These are phyloP conservation scores for Disparrhopalites patrizii DNA, from an alignment of 2,888 invertebrate genomes.

Conservation along the genomic window DNA sequence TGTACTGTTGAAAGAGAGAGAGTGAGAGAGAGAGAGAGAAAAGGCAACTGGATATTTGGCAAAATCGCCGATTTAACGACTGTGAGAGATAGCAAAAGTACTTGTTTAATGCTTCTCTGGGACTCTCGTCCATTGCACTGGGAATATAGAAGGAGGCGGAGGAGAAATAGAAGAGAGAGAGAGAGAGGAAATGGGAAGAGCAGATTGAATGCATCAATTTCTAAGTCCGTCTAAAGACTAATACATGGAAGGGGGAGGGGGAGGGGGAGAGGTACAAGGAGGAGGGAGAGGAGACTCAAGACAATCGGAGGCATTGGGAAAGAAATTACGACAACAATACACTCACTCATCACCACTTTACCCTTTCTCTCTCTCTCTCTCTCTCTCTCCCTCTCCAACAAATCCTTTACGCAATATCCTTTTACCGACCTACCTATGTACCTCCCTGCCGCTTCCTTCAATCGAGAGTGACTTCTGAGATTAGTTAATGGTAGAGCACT, in stretches of 20 bases:
- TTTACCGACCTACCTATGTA: too few relatives aligned
- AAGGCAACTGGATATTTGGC: neutral
- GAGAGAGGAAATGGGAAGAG: neutral
- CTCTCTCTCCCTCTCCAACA: neutral
- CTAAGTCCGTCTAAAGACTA: too few relatives aligned
- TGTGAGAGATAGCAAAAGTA: neutral
- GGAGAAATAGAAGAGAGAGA: neutral
- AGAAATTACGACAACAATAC: constrained; percentile 4
- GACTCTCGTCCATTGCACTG: neutral
- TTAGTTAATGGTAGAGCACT: constrained; percentile 15
- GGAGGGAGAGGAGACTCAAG: neutral
- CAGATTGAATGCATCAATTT: neutral
- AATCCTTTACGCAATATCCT: too few relatives aligned
- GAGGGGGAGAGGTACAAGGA: neutral
- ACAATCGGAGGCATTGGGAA: neutral
- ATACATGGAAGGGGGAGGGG: too few relatives aligned
- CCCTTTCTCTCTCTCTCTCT: neutral
- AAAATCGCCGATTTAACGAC: neutral
- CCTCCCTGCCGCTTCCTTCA: neutral
- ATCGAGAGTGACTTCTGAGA: neutral
- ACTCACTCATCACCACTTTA: neutral
- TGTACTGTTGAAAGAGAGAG: neutral
- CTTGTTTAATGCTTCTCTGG: neutral
- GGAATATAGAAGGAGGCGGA: neutral
- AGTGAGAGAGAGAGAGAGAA: neutral